Conservation (phyloP, 2,797 vertebrate species). For the Tokudaia tokunoshimensis region DNA sequence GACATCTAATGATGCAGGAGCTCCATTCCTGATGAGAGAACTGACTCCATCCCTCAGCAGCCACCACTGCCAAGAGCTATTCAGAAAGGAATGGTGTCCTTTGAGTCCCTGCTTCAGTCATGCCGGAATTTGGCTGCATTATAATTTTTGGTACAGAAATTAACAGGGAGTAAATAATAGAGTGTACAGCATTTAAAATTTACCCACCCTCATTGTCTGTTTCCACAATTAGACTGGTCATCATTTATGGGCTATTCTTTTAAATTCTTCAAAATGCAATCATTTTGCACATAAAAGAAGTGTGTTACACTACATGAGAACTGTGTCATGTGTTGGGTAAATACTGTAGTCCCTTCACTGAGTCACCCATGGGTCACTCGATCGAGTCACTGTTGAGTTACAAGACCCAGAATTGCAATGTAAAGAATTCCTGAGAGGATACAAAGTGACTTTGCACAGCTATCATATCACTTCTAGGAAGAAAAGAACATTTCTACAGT, state of each 20-base stretch:
- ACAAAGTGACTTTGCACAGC: neutral
- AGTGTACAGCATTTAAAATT: neutral
- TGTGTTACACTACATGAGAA: neutral
- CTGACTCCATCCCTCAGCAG: neutral
- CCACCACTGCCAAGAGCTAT: neutral
- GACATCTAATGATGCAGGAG: neutral
- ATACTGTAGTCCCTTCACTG: neutral
- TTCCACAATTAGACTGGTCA: neutral
- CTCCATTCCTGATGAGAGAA: neutral
- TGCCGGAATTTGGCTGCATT: neutral
- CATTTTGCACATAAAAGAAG: neutral
- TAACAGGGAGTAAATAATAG: neutral
- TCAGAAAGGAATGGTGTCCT: neutral
- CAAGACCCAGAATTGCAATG: neutral
- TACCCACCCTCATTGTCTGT: neutral
- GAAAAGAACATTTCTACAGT: conserved; percentile 16
- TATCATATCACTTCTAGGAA: conserved; percentile 7
- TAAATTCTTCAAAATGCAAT: neutral
- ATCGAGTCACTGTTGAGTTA: neutral
- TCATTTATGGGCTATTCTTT: neutral
- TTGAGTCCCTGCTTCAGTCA: neutral
- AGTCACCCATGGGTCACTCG: neutral
- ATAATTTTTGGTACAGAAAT: neutral
- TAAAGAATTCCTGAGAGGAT: neutral
- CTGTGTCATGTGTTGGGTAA: neutral